Base-by-base conservation (phyloP, 53 echinoderm and acorn worm genomes). In the Arbacia lixula region DNA sequence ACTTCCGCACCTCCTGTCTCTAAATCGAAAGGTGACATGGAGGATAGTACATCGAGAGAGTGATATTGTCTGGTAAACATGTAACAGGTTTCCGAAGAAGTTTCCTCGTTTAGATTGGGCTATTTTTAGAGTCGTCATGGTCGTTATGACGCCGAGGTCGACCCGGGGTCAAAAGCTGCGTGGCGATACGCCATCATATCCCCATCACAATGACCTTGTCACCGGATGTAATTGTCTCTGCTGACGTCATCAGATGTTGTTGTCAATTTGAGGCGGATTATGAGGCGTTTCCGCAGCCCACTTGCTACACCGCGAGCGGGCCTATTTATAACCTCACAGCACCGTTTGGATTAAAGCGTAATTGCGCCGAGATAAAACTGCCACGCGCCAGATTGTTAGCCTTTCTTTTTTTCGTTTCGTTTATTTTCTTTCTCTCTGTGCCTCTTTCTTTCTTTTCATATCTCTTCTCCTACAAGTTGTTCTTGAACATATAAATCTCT, bases 221-320 rank as follows among this genome's bases (percentile, higher is more conserved):
- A 17, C 64, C 64, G 64, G 64, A 63, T 63, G 64, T 33, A 31
- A 63, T 63, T 63, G 64, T 63, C 64, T 63, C 56, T 56, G 14
- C 36, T 63, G 64, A 63, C 64, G 64, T 63, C 64, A 63, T 63
- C 64, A 63, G 64, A 63, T 63, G 64, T 63, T 63, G 36, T 63
- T 63, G 17, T 16, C 34, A 63, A 63, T 63, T 61, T 63, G 12
- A 36, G 64, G 12, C 36, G 64, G 56, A 14, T 63, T 31, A 63
- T 63, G 64, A 63, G 64, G 17, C 33, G 34, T 63, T 63, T 63
- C 64, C 64, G 64, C 34, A 63, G 36, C 32, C 64, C 64, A 63
- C 64, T 63, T 63, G 64, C 32, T 63, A 33, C 17, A 36, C 64
- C n/a, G 64, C 64, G 32, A 32, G 19, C 34, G 36, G n/a, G 16